Evolutionary conservation across 2,888 invertebrate species (phyloP), one percentile per base, ranked within the genome.

Genomic region (Drosophila nigritarsus): DNA sequence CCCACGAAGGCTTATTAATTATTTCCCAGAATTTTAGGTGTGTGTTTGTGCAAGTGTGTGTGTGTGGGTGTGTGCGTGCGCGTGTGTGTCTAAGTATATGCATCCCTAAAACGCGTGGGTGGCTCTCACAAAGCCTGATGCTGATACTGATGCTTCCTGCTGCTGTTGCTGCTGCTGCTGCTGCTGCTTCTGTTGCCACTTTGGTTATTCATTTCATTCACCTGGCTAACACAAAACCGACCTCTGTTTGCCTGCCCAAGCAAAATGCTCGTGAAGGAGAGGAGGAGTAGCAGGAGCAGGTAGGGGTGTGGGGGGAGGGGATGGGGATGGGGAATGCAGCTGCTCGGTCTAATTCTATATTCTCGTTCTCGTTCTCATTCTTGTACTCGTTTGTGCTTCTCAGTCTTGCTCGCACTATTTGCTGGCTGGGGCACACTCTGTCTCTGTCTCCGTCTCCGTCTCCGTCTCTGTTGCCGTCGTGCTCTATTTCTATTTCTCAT

Each of bases 1-100:
- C 55, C 15, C 60, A 69, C 62, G 67, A 54, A 73, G 62, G 56
- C 76, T 70, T 68, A 82, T 82, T 85, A 84, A 85, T 75, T 82
- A 84, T 84, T 84, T 65, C 32, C 61, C 32, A 60, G 58, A 61
- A 61, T 38, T 36, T 24, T 53, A 36, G 18, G 30, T 53, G 27
- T 32, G 20, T 38, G 15, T 40, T 36, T 13, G 18, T 42, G 30
- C 20, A 24, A 30, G 30, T 24, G 20, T 24, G 20, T 58, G 55
- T 29, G 9, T 50, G 27, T 66, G 55, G 30, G 54, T 30, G 13
- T 38, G n/a, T 64, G n/a, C n/a, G 42, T 13, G 11, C 50, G 20
- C 60, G 13, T 49, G 48, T 53, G 56, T 58, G 30, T 18, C 32
- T 65, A 65, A 53, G 45, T 78, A 77, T 45, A 15, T 45, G 81